Evolutionary conservation across 2,888 invertebrate genomes (phyloP).

Genomic region (Griposia aprilina): DNA sequence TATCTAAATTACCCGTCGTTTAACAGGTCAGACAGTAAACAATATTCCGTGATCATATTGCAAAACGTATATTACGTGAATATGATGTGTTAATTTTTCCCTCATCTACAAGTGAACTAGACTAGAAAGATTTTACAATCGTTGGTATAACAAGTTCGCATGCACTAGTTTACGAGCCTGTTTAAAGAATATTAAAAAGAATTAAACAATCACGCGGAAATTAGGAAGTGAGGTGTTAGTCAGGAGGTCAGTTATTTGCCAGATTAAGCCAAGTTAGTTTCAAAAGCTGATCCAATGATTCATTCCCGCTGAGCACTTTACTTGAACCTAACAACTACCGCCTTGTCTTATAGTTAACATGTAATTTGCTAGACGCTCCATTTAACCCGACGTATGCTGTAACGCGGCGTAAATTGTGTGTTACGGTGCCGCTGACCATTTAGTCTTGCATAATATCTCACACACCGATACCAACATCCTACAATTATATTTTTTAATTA

Average conservation of each 20-base stretch:
- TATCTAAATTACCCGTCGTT: constrained; percentile 33
- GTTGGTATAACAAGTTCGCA: constrained; percentile 24
- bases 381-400: constrained; percentile 72
- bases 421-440: constrained; percentile 75
- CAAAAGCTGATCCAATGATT: constrained; percentile 23
- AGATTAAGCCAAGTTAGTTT: constrained; percentile 15
- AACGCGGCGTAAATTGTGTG: constrained; percentile 79
- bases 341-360: constrained; percentile 63
- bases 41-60: constrained; percentile 42
- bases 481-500: constrained; percentile 27
- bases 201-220: constrained; percentile 15
- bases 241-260: constrained; percentile 1
- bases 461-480: constrained; percentile 37
- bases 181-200: constrained; percentile 10
- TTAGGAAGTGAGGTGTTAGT: neutral
- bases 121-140: constrained; percentile 78
- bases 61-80: constrained; percentile 57
- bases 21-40: constrained; percentile 47
- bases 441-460: constrained; percentile 75
- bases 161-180: constrained; percentile 7
- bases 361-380: constrained; percentile 77
- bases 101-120: constrained; percentile 76
- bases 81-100: constrained; percentile 57
- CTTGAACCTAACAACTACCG: constrained; percentile 22
- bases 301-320: constrained; percentile 30